Conservation (phyloP, 1,140 invertebrate species). For the Hyphantria cunea region DNA sequence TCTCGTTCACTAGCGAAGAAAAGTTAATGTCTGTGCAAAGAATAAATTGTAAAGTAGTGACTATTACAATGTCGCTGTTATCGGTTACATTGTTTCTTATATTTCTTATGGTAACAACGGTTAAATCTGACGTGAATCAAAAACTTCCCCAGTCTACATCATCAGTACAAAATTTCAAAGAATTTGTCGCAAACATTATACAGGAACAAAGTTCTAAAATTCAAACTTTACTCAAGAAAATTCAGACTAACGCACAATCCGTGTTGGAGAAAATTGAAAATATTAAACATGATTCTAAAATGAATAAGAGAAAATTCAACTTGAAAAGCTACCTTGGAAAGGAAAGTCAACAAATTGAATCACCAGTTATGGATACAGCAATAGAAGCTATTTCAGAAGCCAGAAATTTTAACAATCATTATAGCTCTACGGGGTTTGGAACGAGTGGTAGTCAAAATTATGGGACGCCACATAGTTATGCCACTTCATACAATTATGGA, state of each 20-base stretch:
- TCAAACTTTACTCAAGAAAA: constrained; percentile 58
- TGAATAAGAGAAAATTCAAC: constrained; percentile 32
- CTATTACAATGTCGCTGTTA: constrained; percentile 66
- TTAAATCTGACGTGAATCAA: constrained; percentile 47
- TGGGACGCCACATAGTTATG: constrained; percentile 29
- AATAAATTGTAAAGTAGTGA: constrained; percentile 38
- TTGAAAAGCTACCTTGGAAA: constrained; percentile 35
- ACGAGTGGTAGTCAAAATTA: constrained; percentile 51
- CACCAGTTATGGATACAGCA: constrained; percentile 41
- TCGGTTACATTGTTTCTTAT: constrained; percentile 57
- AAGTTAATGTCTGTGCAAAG: constrained; percentile 59
- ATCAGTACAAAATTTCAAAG: constrained; percentile 60
- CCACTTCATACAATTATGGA: constrained; percentile 33
- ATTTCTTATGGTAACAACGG: constrained; percentile 56
- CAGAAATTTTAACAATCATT: constrained; percentile 63
- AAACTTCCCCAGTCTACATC: constrained; percentile 36
- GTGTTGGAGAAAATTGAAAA: constrained; percentile 58
- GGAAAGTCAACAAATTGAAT: constrained; percentile 53
- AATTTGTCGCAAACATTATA: constrained; percentile 61
- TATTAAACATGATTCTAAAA: constrained; percentile 48
- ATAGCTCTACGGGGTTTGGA: constrained; percentile 56
- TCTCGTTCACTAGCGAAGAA: constrained; percentile 31
- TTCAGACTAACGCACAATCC: constrained; percentile 63
- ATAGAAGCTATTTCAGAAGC: constrained; percentile 34
- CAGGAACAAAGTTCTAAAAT: constrained; percentile 68